Evolutionary conservation across 2,888 invertebrate species (phyloP).

Genomic region (Eupithecia subfuscata): DNA sequence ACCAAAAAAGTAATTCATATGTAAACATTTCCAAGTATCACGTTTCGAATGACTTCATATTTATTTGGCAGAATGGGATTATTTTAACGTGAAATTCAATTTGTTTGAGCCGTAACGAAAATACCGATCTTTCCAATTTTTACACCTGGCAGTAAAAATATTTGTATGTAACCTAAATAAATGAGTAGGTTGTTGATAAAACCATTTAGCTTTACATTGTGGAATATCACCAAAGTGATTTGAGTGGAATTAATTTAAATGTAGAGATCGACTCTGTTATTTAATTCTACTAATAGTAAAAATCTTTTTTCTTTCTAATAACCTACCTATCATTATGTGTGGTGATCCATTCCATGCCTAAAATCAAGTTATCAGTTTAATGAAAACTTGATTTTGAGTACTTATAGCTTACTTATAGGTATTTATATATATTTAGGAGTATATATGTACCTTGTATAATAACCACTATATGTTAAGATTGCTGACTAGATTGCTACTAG

Average conservation of each 20-base stretch:
- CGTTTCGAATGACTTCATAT: constrained; percentile 39
- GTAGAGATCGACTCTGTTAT: too few relatives aligned
- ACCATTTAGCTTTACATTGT: not conserved
- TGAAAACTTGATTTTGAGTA: too few relatives aligned
- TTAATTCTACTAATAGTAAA: not conserved
- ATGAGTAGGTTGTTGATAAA: not conserved
- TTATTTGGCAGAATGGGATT: constrained; percentile 38
- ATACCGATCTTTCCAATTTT: constrained; percentile 24
- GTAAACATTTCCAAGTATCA: constrained; percentile 25
- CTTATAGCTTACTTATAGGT: too few relatives aligned
- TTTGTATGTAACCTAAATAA: not conserved
- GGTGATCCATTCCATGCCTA: too few relatives aligned
- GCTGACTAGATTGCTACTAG: too few relatives aligned
- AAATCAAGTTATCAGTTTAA: too few relatives aligned
- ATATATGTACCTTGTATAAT: too few relatives aligned
- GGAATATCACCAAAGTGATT: not conserved
- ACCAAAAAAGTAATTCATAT: constrained; percentile 12
- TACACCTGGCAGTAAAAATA: constrained; percentile 5
- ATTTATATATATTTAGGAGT: too few relatives aligned
- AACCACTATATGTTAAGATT: too few relatives aligned
- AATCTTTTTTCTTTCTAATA: not conserved
- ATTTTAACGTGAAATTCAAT: constrained; percentile 41
- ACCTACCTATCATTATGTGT: not conserved
- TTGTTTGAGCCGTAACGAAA: constrained; percentile 38
- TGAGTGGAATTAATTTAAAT: not conserved